Evolutionary conservation across 2,888 invertebrate genomes (phyloP), one percentile per base, ranked within the genome.

Genomic region (Eudemis profundana): DNA sequence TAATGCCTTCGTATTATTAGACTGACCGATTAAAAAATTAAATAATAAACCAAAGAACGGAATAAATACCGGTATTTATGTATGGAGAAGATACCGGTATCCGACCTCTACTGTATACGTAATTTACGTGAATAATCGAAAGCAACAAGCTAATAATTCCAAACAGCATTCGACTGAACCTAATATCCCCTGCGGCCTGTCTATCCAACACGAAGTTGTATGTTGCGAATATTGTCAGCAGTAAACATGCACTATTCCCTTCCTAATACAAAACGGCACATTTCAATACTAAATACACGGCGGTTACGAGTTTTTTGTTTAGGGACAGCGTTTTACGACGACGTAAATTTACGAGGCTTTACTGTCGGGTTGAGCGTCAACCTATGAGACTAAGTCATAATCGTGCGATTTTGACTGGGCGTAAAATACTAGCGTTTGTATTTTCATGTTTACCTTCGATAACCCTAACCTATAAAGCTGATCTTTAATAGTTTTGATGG

Each of bases 341-440:
- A 19, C 47, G 47, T 63, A 40, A 50, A 44, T 64, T 64, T 64
- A 64, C 42, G 56, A n/a, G 14, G 17, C 12, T 57, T 64, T 57
- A 64, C 57, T n/a, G 17, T 44, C 17, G 47, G 46, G 47, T 38
- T 12, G 27, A 42, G 17, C 56, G 42, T 44, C 10, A 17, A 42
- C 19, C 47, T 14, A 21, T 47, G 53, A 23, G 40, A 47, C 54
- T 49, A 40, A 47, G 21, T 14, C 29, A 19, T 53, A 46, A 54
- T 40, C 19, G 29, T 4, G 19, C n/a, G 1, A 29, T 44, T 53
- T n/a, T 49, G 54, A 56, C 27, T 47, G 17, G 44, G 29, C 21
- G 36, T 46, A 14, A 46, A 42, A 54, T 21, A 21, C 38, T 17
- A 7, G 50, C 12, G 23, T 40, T 10, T 29, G 33, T 8, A 8